Conservation (phyloP, 2,888 invertebrate genomes). For the Pasiphila rectangulata region DNA sequence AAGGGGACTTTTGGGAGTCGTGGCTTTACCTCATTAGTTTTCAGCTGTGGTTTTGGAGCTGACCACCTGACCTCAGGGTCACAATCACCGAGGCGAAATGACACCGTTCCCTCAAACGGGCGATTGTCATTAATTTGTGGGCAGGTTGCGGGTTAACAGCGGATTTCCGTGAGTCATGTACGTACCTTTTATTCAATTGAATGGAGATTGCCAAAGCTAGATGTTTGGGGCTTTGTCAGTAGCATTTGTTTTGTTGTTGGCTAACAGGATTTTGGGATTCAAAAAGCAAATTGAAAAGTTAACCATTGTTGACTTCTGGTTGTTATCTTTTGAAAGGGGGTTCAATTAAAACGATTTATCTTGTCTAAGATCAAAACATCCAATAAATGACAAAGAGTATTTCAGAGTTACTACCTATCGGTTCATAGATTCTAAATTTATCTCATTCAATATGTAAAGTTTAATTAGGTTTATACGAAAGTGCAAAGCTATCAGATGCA, state of each 20-base stretch:
- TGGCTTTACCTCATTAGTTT: constrained; percentile 4
- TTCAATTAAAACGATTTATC: too few species aligned
- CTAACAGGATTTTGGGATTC: background rate
- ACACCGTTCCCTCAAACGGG: constrained; percentile 47
- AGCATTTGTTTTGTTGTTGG: background rate
- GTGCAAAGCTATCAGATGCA: too few species aligned
- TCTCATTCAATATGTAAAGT: background rate
- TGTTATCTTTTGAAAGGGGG: too few species aligned
- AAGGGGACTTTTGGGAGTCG: background rate
- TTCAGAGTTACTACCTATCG: too few species aligned
- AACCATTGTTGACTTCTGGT: too few species aligned
- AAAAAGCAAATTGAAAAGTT: background rate
- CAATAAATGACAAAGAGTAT: too few species aligned
- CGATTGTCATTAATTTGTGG: constrained; percentile 59
- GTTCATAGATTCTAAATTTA: too few species aligned
- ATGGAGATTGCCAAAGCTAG: background rate
- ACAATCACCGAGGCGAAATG: constrained; percentile 34
- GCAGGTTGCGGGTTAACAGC: constrained; percentile 48
- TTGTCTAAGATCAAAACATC: too few species aligned
- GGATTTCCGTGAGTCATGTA: constrained; percentile 42
- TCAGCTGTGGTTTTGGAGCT: background rate
- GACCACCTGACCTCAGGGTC: background rate
- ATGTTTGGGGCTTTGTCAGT: background rate
- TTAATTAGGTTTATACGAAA: too few species aligned
- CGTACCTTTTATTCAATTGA: constrained; percentile 56